Conservation (phyloP, 2,797 vertebrate genomes). For the Alectoris magna region DNA sequence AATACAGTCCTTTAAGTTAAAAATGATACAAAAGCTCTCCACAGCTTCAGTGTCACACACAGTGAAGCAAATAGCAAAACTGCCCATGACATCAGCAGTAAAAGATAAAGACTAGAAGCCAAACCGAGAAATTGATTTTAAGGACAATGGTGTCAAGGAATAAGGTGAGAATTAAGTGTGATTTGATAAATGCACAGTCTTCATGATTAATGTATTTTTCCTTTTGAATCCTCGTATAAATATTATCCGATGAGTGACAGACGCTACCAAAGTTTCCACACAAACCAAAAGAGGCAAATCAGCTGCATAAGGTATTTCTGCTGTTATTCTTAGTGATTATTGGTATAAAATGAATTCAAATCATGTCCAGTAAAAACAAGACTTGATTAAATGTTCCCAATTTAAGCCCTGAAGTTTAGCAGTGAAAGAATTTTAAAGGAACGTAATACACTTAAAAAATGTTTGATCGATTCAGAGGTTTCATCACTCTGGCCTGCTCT, state of each 20-base stretch:
- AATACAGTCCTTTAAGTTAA: not conserved
- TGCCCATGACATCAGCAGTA: not conserved
- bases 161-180: not conserved
- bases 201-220: not conserved
- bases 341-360: slow-evolving; percentile 28
- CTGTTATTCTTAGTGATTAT: slow-evolving; percentile 5
- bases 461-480: not conserved
- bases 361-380: slow-evolving; percentile 18
- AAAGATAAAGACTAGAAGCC: not conserved
- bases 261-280: not conserved
- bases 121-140: not conserved
- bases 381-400: not conserved
- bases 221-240: not conserved
- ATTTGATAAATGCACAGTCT: not conserved
- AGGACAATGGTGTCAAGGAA: not conserved
- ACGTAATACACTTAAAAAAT: not conserved
- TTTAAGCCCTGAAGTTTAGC: slow-evolving; percentile 16
- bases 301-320: not conserved
- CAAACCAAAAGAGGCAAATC: not conserved
- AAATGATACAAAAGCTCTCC: not conserved
- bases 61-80: not conserved
- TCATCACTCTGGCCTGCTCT: not conserved
- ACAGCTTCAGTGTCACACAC: not conserved
- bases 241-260: not conserved
- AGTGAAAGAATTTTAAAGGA: slow-evolving; percentile 5